Evolutionary conservation across 2,113 vertebrate species (phyloP), one percentile per base, ranked within the genome.

Genomic region (Etheostoma cragini): DNA sequence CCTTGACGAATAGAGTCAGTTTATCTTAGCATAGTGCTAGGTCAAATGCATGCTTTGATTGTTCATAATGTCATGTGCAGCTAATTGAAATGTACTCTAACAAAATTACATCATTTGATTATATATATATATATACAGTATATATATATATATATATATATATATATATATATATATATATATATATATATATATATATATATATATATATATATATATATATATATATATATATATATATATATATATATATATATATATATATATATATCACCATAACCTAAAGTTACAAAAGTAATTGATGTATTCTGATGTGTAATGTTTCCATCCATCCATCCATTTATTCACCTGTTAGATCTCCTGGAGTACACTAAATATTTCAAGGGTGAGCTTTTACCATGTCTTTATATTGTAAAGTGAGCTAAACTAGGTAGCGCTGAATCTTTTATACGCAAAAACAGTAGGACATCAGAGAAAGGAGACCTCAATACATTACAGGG

Each of bases 311-410:
- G 38, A 16, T 3, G 35, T 21, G 17, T 33, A 0, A 1, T 67
- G 13, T 50, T 24, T 42, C 19, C 46, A 65, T 58, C 57, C 13
- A 57, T 72, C 21, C 16, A 77, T 54, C 30, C 49, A 67, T 65
- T 10, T 6, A 58, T 46, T 45, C 33, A 72, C 10, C 13, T 11
- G 3, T 30, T 11, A 30, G 22, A 54, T 30, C 42, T 72, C 61
- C 56, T 79, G 38, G 1, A 80, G 53, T 6, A 72, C 46, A 38
- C 38, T 79, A 60, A 82, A 87, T 89, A 78, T 82, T 81, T 87
- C 35, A 89, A 83, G n/a, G 12, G 3, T 58, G 33, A 72, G 80
- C 80, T 74, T 76, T 86, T 53, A 78, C 38, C 19, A 60, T 72
- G 63, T 72, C 19, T 62, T 75, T 56, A 56, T 33, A 52, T 64